Base-by-base conservation (phyloP, 2,797 vertebrate genomes). In the Micromesistius poutassou region DNA sequence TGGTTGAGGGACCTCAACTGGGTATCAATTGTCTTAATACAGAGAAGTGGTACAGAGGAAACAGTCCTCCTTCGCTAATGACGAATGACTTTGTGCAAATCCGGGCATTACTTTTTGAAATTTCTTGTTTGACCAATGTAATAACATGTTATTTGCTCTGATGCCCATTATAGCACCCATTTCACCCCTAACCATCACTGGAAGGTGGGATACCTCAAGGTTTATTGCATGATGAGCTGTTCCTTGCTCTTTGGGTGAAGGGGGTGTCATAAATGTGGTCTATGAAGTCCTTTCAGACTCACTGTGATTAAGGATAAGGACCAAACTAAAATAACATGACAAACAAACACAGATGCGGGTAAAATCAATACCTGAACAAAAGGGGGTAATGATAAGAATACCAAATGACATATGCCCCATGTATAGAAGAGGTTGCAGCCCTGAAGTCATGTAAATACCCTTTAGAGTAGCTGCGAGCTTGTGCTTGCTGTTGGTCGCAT, bases 401-500 rank as follows among this genome's bases (percentile, higher is more conserved):
- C 10, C 9, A 38, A 38, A 38, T 38, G 9, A 38, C 10, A 10
- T 38, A 38, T 38, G 36, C 10, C 36, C 36, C 10, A 38, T 38
- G 36, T 38, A 38, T 38, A 38, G 9, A 38, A 38, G 9, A 38
- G 36, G 36, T 38, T 38, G 36, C 0, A 38, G 9, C 36, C 36
- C 22, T 25, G 2, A 62, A 25, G 55, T n/a, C 22, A n/a, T 16
- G 38, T 7, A 9, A 1, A n/a, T 81, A 97, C 97, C 95, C 72
- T 86, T 79, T 3, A 97, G 84, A 0, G 96, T 96, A 72, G 94
- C 90, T 0, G 30, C 70, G 74, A 96, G 85, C 36, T 88, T 91
- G 38, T 84, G 83, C 71, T 91, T 91, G 91, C 90, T 95, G 92
- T 98, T 98, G 14, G 93, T 95, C 0, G 94, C 96, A 75, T 98